Evolutionary conservation across 92 coral and sea anemone species (phyloP).

Genomic region (Pocillopora meandrina): DNA sequence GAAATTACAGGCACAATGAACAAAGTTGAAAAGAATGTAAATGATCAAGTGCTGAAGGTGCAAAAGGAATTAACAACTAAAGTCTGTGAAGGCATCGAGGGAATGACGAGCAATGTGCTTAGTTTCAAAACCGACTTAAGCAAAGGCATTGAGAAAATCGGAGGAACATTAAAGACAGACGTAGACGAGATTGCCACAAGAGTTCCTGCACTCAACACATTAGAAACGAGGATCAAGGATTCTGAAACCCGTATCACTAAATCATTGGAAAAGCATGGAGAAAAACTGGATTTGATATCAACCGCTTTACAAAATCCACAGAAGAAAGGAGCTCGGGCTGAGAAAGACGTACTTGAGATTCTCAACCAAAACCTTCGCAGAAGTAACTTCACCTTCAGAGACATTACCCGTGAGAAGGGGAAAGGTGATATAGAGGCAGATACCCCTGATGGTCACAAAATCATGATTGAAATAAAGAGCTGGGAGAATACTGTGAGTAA

Average conservation of each 20-base stretch:
- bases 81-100: slow-evolving; percentile 1
- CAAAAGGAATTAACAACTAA: slow-evolving; percentile 19
- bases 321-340: slow-evolving; percentile 55
- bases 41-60: slow-evolving; percentile 5
- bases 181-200: too few species aligned
- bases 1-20: too few species aligned
- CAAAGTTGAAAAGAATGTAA: background rate
- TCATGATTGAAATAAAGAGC: slow-evolving; percentile 62
- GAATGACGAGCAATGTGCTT: slow-evolving; percentile 15
- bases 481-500: slow-evolving; percentile 2
- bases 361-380: slow-evolving; percentile 9
- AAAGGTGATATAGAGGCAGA: slow-evolving; percentile 53
- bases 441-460: slow-evolving; percentile 33
- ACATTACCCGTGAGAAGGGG: slow-evolving; percentile 4
- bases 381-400: slow-evolving; percentile 22
- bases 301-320: slow-evolving; percentile 39
- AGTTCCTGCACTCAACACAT: too few species aligned
- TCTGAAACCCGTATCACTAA: slow-evolving; percentile 6
- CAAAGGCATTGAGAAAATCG: background rate
- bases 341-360: slow-evolving; percentile 27
- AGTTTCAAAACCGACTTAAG: slow-evolving; percentile 1
- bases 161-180: too few species aligned
- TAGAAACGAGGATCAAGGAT: background rate
- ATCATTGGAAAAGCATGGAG: slow-evolving; percentile 13
- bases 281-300: slow-evolving; percentile 26